Evolutionary conservation across 2,888 invertebrate species (phyloP), one percentile per base, ranked within the genome.

Genomic region (Eilema sororculum): DNA sequence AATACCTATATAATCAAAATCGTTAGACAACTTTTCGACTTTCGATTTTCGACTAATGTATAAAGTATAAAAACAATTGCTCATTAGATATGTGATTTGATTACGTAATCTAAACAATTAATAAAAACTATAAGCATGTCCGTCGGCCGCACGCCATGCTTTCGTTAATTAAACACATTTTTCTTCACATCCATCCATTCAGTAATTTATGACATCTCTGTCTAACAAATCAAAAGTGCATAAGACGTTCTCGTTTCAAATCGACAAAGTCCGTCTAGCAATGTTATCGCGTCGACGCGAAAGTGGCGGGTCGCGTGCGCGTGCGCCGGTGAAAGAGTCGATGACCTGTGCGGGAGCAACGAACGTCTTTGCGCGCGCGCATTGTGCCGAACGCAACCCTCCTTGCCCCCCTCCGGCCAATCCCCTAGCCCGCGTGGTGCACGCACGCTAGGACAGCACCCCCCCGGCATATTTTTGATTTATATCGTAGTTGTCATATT

Each of bases 291-390:
- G 30, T 0, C 30, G 79, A 77, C 91, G 91, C 93, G 95, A 95
- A 95, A 94, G 94, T 92, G 89, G 85, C 85, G 81, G 88, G 91
- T 90, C 91, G 91, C 91, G 92, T 91, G 93, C 90, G 89, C 90
- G 80, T 79, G 86, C 89, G 88, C 86, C 89, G 91, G 94, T 92
- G 94, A 94, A 94, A 93, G 94, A 93, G 94, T 93, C 94, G 89
- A 86, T 88, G 95, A 93, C 93, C 95, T 88, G 89, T 87, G 92
- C 93, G 92, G 93, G 95, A 89, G 93, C 95, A 95, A 94, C 93
- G 95, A 95, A 95, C 95, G 95, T 93, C 95, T 95, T 95, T 95
- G 95, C 93, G 78, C 82, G 77, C 82, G 87, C 85, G 86, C 87
- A 88, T 88, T 89, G 90, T 89, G 89, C 85, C 83, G 85, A 86